Base-by-base conservation (phyloP, 2,113 vertebrate species). In the Nansenia antarctica region DNA sequence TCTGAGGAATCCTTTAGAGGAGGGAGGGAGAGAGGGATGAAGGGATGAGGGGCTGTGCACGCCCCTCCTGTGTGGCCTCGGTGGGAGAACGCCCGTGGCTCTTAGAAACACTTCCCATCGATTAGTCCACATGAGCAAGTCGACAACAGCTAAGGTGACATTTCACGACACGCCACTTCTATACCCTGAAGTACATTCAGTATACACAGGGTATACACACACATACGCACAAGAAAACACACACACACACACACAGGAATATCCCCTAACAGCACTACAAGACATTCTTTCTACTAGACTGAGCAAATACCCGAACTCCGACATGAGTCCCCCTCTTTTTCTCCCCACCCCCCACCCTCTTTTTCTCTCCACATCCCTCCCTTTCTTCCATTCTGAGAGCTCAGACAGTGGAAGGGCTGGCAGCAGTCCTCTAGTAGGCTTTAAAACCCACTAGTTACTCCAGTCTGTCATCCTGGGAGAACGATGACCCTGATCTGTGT, bases 211-310 rank as follows among this genome's bases (percentile, higher is more conserved):
- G 11, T 47, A 32, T 22, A 65, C 18, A 34, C 58, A 39, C 45
- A 54, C 53, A 62, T 37, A 53, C 18, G 45, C n/a, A 77, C 59
- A 31, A 29, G 34, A 42, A 70, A 39, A 24, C 26, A 39, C n/a
- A 34, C 57, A 73, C 7, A 27, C 35, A 61, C 64, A 77, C 22
- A 68, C 26, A 73, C 64, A 61, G 61, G 26, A 55, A 65, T 9
- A 52, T 63, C 2, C 20, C 55, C 15, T 65, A 62, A 82, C 76
- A 78, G 69, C n/a, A n/a, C n/a, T n/a, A n/a, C n/a, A n/a, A 52
- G 20, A 70, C 60, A n/a, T n/a, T n/a, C n/a, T n/a, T 81, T 64
- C 77, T 81, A 72, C 82, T 70, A 70, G 73, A 62, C 62, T 72
- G 77, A 27, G 22, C 53, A 69, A 62, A 83, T 34, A 34, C 27